phyloP scores from a whole-genome alignment of 2,113 vertebrate genomes.

The Microtus pennsylvanicus region DNA sequence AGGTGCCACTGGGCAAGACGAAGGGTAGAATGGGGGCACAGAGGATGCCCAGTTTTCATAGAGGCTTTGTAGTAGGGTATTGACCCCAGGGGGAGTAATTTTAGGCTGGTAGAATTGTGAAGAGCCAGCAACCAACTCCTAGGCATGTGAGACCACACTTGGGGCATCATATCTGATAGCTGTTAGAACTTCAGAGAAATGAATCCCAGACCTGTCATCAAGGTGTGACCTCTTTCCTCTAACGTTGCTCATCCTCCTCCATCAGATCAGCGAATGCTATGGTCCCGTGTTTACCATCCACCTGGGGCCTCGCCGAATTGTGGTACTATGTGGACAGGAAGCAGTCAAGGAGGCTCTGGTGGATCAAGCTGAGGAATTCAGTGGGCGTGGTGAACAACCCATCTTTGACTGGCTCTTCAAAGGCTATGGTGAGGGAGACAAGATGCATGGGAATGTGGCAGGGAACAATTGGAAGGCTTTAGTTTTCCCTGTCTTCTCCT shows the following conservation, averaged over 20 bases:
- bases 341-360: conserved; percentile 79
- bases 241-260: not conserved
- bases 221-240: not conserved
- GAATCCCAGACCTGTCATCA: not conserved
- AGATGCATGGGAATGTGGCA: accelerated
- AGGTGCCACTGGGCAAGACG: conserved; percentile 47
- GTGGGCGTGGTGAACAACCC: conserved; percentile 71
- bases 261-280: conserved; percentile 50
- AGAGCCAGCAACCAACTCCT: not conserved
- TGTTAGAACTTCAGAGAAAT: not conserved
- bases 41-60: not conserved
- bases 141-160: not conserved
- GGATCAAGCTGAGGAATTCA: conserved; percentile 81
- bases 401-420: conserved; percentile 72
- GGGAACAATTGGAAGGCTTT: not conserved
- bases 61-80: not conserved
- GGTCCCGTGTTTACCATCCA: conserved; percentile 77
- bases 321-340: conserved; percentile 76
- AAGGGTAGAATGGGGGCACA: accelerated
- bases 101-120: not conserved
- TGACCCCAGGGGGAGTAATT: not conserved
- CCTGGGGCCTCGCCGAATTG: conserved; percentile 63
- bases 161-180: not conserved
- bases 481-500: not conserved
- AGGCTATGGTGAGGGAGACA: conserved; percentile 73